Conservation (phyloP, 2,888 invertebrate species). For the Eulithis prunata region DNA sequence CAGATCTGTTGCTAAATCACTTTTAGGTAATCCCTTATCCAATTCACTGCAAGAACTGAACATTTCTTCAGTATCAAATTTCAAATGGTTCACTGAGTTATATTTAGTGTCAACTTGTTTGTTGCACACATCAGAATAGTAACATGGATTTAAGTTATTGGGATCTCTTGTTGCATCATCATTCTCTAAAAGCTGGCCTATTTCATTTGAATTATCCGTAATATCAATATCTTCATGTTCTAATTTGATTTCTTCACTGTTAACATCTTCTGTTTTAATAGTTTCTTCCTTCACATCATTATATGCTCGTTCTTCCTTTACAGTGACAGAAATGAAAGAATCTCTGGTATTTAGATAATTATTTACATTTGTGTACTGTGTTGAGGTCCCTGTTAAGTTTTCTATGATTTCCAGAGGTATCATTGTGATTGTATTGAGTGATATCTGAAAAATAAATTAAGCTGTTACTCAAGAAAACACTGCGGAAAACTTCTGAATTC, state of each 20-base stretch:
- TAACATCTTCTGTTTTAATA: not conserved
- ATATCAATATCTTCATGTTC: not conserved
- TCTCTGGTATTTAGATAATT: not conserved
- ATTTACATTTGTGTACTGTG: not conserved
- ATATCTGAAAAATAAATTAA: not conserved
- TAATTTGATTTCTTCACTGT: not conserved
- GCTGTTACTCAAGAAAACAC: too few species aligned
- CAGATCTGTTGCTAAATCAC: not conserved
- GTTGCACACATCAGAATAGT: not conserved
- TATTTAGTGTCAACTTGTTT: not conserved
- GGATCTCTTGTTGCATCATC: not conserved
- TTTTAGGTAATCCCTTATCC: not conserved
- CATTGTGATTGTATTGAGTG: not conserved
- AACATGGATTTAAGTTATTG: not conserved
- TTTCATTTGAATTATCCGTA: not conserved
- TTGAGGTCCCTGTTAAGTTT: not conserved
- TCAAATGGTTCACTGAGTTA: not conserved
- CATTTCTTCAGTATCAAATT: not conserved
- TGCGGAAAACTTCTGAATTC: too few species aligned
- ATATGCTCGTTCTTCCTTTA: not conserved
- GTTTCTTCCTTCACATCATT: conserved; percentile 1
- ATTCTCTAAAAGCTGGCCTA: not conserved
- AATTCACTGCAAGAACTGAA: not conserved
- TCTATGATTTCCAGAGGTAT: not conserved
- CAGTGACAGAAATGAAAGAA: not conserved